These are phyloP conservation scores for Dendropsophus ebraccatus DNA, from an alignment of 2,113 vertebrate genomes.

Conservation along the genomic window DNA sequence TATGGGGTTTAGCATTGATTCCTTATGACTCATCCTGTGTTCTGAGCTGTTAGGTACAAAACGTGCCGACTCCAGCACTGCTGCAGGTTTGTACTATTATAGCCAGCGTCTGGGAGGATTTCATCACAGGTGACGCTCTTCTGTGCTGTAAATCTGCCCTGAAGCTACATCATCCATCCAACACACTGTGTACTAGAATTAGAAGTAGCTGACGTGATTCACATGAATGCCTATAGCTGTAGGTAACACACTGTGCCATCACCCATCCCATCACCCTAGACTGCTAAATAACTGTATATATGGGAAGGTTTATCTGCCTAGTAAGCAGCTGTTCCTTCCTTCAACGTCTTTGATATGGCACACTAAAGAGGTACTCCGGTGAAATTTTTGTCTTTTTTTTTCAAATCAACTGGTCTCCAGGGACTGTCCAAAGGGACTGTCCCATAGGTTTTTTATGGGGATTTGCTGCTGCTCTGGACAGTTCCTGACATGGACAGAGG, in stretches of 20 bases:
- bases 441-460: no score
- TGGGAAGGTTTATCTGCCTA: not conserved
- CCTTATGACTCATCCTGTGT: constrained; percentile 16
- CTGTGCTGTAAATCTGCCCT: not conserved
- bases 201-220: not conserved
- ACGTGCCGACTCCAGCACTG: constrained; percentile 3
- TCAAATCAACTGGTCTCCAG: no score
- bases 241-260: not conserved
- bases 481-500: no score
- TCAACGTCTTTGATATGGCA: no score
- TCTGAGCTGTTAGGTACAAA: constrained; percentile 36
- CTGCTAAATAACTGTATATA: not conserved
- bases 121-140: not conserved
- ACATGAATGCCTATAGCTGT: not conserved
- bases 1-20: not conserved
- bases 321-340: not conserved
- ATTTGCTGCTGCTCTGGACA: no score
- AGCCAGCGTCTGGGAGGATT: constrained; percentile 1
- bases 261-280: not conserved
- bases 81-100: constrained; percentile 3
- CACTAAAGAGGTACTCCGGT: no score
- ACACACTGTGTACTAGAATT: not conserved
- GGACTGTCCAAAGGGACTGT: no score
- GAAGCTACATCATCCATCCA: constrained; percentile 1
- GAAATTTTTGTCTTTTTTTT: no score